These are phyloP conservation scores for Chaetodon trifasciatus DNA, from an alignment of 2,797 vertebrate genomes.

Conservation along the genomic window DNA sequence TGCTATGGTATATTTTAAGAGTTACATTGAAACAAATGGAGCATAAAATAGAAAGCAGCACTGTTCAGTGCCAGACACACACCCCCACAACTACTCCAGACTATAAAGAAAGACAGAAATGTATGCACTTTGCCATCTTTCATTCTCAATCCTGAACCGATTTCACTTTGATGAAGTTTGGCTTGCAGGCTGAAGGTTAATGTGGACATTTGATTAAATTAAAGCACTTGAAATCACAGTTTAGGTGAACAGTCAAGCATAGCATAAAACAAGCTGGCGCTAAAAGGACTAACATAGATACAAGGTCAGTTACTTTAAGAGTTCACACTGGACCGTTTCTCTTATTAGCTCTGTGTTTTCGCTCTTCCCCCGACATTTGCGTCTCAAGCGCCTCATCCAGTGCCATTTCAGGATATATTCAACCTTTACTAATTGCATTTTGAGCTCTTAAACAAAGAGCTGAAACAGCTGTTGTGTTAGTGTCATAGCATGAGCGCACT, in stretches of 20 bases:
- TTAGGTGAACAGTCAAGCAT: conserved; percentile 31
- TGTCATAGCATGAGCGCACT: neutral
- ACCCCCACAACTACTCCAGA: neutral
- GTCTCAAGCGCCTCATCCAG: neutral
- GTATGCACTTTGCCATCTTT: conserved; percentile 5
- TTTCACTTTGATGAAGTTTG: conserved; percentile 39
- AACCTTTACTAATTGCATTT: neutral
- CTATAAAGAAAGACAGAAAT: conserved; percentile 3
- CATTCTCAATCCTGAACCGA: conserved; percentile 22
- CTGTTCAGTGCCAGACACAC: conserved; percentile 3
- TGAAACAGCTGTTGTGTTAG: neutral
- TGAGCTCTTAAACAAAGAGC: neutral
- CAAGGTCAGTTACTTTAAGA: neutral
- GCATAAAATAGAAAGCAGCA: conserved; percentile 29
- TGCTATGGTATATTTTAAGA: neutral
- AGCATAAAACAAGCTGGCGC: conserved; percentile 4
- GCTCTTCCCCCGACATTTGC: neutral
- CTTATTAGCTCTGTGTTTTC: neutral
- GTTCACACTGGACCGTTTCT: neutral
- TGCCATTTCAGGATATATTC: neutral
- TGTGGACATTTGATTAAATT: conserved; percentile 42
- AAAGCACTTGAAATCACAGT: conserved; percentile 41
- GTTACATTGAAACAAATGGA: neutral
- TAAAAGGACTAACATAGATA: neutral
- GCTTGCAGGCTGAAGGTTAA: conserved; percentile 47